Evolutionary conservation across 2,113 vertebrate species (phyloP).

Genomic region (Meleagris gallopavo): DNA sequence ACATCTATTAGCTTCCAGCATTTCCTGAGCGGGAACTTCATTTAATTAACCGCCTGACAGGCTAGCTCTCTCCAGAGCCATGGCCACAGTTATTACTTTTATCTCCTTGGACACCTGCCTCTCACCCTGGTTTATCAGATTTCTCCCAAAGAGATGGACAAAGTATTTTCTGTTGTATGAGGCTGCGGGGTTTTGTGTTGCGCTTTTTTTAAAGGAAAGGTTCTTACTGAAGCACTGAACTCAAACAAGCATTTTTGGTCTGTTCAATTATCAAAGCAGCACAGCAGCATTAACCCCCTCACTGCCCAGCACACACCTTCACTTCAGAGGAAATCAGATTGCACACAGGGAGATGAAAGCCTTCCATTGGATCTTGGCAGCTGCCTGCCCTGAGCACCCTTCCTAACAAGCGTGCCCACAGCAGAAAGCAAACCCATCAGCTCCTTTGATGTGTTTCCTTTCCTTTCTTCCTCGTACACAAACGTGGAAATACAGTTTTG

Average conservation of each 20-base stretch:
- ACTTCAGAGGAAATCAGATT: not conserved
- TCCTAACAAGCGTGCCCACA: not conserved
- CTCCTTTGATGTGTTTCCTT: not conserved
- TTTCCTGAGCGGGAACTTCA: slow-evolving; percentile 45
- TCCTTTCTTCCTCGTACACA: not conserved
- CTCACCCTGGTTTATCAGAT: slow-evolving; percentile 8
- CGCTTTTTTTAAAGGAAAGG: slow-evolving; percentile 34
- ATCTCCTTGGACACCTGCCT: slow-evolving; percentile 50
- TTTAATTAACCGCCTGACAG: slow-evolving; percentile 61
- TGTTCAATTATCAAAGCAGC: not conserved
- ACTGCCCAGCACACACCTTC: not conserved
- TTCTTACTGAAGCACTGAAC: slow-evolving; percentile 7
- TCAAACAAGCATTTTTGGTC: not conserved
- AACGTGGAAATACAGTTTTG: not conserved
- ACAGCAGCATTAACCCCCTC: not conserved
- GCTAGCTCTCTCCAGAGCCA: not conserved
- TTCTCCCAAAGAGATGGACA: slow-evolving; percentile 12
- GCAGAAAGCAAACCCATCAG: not conserved
- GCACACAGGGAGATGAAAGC: not conserved
- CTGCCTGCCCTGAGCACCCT: not conserved
- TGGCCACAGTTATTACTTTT: slow-evolving; percentile 43
- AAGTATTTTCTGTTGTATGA: slow-evolving; percentile 28
- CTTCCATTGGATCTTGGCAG: fast-evolving
- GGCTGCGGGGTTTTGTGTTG: not conserved
- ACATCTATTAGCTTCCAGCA: slow-evolving; percentile 36